Evolutionary conservation across 2,113 vertebrate species (phyloP), one percentile per base, ranked within the genome.

Genomic region (Furnarius figulus): DNA sequence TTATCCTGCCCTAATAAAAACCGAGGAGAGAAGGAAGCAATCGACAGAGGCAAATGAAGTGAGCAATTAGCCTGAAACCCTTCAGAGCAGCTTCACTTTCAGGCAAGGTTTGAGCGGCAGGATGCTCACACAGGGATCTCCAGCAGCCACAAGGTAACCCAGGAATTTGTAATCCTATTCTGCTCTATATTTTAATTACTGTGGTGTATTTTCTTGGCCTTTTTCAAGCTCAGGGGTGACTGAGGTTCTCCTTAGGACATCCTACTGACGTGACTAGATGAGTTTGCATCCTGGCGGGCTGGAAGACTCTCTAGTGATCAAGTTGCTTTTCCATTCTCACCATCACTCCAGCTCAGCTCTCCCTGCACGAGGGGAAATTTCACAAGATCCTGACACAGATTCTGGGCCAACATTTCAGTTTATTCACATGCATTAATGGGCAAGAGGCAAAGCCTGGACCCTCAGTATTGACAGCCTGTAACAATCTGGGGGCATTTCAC

Each of bases 61-160:
- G 83, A 93, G 70, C 61, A 52, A 39, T 71, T 63, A 71, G 23
- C 9, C 79, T 46, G 55, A 40, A 90, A 35, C 35, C 37, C 58
- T 91, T 61, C 66, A 19, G 72, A 42, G 20, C 39, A 87, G 65
- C 68, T 49, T 75, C 25, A 14, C n/a, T 56, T 80, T 68, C 50
- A 12, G 13, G 44, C 33, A n/a, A 23, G 8, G 27, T 40, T n/a
- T 39, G 40, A 70, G 39, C 31, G 52, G n/a, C 21, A 3, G 5
- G 42, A 33, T 37, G 40, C 31, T n/a, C 28, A 72, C 30, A 30
- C 42, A 87, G 65, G 73, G 55, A 67, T 47, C 82, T 73, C 68
- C 85, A 88, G 63, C 78, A 82, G 35, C 40, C 74, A 56, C 93
- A 84, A 97, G 95, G 97, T 96, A 96, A 96, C 25, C 8, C n/a